Evolutionary conservation across 2,113 vertebrate species (phyloP).

Genomic region (Oreochromis tanganicae): DNA sequence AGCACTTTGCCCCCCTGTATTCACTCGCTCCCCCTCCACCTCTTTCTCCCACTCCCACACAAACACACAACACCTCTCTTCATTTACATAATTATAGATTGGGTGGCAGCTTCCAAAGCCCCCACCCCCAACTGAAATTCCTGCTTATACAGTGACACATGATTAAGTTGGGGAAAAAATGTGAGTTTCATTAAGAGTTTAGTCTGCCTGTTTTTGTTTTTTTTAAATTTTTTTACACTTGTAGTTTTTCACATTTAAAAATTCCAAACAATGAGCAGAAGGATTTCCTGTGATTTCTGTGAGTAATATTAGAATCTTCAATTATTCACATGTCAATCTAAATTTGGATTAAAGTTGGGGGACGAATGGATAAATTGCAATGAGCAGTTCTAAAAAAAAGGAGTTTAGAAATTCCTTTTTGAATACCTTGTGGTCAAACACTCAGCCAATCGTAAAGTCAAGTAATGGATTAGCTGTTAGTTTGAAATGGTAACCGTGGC

Average conservation of each 20-base stretch:
- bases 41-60: not conserved
- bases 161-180: not conserved
- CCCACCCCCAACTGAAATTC: not conserved
- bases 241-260: not conserved
- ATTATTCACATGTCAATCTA: not conserved
- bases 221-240: not conserved
- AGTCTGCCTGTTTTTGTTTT: not conserved
- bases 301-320: not conserved
- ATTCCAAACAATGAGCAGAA: not conserved
- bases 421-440: not conserved
- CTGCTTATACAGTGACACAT: not conserved
- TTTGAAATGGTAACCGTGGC: not conserved
- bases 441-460: not conserved
- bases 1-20: constrained; percentile 19
- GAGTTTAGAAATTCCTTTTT: not conserved
- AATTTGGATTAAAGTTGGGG: not conserved
- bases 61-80: not conserved
- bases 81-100: constrained; percentile 39
- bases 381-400: not conserved
- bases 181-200: not conserved
- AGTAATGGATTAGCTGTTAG: not conserved
- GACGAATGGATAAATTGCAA: not conserved
- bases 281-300: not conserved
- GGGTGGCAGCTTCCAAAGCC: not conserved
- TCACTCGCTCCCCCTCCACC: not conserved